Evolutionary conservation across 2,797 vertebrate genomes (phyloP).

Genomic region (Peromyscus melanophrys): DNA sequence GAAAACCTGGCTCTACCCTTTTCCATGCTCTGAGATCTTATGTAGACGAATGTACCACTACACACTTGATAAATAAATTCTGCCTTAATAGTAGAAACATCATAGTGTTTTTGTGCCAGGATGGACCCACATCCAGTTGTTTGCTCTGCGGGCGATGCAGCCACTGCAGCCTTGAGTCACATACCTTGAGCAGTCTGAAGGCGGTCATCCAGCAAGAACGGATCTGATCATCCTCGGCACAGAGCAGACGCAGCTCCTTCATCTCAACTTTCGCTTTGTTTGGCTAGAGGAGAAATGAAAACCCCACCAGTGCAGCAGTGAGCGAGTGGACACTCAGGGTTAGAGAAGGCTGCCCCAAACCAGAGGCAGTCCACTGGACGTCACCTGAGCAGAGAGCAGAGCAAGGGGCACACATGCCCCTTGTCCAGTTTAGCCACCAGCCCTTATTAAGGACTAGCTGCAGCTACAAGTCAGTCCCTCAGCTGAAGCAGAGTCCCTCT

Average conservation of each 20-base stretch:
- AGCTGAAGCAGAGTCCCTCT: too few species aligned
- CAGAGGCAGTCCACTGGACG: fast-evolving
- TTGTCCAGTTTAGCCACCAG: not conserved
- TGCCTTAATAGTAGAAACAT: not conserved
- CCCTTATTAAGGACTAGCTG: too few species aligned
- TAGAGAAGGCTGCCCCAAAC: not conserved
- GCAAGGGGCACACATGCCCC: fast-evolving
- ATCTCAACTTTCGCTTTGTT: conserved; percentile 94
- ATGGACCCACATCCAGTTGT: not conserved
- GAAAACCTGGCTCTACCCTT: not conserved
- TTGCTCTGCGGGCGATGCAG: fast-evolving
- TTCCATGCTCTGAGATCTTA: not conserved
- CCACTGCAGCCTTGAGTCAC: not conserved
- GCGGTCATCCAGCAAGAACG: conserved; percentile 98
- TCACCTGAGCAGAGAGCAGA: too few species aligned
- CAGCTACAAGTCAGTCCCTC: too few species aligned
- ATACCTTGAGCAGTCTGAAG: conserved; percentile 97
- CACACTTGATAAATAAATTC: too few species aligned
- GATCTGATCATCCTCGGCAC: conserved; percentile 97
- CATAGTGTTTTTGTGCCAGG: not conserved
- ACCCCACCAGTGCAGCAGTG: not conserved
- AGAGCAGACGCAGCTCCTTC: conserved; percentile 97
- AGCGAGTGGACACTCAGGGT: not conserved
- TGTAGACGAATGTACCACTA: not conserved
- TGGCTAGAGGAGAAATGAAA: conserved; percentile 90